phyloP scores from a whole-genome alignment of 2,888 invertebrate species.

The Pediacus dermestoides region DNA sequence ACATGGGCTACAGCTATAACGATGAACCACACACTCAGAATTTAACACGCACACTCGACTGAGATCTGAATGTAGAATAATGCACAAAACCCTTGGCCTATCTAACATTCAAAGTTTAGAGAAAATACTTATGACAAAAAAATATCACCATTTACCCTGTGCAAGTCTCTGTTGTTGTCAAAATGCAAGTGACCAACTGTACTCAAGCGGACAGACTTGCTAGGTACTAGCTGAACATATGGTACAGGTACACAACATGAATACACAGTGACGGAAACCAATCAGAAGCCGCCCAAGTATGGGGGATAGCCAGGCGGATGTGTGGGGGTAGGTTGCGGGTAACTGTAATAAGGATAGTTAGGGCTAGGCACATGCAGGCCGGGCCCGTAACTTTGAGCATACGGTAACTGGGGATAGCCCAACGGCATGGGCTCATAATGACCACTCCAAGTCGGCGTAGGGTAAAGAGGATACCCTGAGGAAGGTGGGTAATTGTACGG shows the following conservation, averaged over 20 bases:
- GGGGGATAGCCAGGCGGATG: conserved; percentile 50
- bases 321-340: conserved; percentile 47
- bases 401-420: conserved; percentile 46
- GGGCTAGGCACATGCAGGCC: conserved; percentile 67
- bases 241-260: conserved; percentile 54
- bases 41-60: conserved; percentile 43
- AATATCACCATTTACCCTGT: conserved; percentile 55
- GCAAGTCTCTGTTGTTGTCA: conserved; percentile 52
- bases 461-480: conserved; percentile 47
- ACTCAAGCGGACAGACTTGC: conserved; percentile 52
- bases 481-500: conserved; percentile 44
- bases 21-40: conserved; percentile 32
- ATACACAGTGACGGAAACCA: conserved; percentile 51
- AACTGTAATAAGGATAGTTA: conserved; percentile 61
- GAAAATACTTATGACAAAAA: conserved; percentile 54
- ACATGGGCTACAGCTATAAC: conserved; percentile 48
- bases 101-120: conserved; percentile 53
- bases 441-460: conserved; percentile 48
- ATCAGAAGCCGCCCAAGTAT: conserved; percentile 51
- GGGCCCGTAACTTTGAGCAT: conserved; percentile 50
- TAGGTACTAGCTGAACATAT: conserved; percentile 54
- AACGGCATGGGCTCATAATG: conserved; percentile 52
- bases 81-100: conserved; percentile 53
- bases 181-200: conserved; percentile 52
- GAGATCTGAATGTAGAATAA: conserved; percentile 49